These are phyloP conservation scores for Drosophila fuyamai DNA, from an alignment of 1,140 invertebrate genomes.

Conservation along the genomic window DNA sequence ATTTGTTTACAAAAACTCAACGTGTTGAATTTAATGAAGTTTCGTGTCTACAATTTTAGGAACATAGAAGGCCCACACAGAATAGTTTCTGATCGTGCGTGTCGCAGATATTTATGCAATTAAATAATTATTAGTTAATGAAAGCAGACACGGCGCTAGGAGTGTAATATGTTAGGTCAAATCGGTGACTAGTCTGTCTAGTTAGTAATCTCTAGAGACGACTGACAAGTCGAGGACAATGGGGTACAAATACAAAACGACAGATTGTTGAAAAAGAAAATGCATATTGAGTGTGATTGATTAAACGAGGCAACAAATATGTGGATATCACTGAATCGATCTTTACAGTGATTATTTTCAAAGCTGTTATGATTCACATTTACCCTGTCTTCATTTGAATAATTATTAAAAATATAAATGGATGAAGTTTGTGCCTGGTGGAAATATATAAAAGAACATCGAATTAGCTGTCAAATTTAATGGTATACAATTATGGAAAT, in stretches of 20 bases:
- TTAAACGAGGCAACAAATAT: constrained; percentile 1
- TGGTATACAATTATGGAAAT: constrained; percentile 44
- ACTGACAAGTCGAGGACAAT: constrained; percentile 63
- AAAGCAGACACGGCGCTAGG: constrained; percentile 50
- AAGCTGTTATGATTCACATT: constrained; percentile 28
- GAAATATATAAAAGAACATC: constrained; percentile 8
- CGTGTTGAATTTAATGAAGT: constrained; percentile 68
- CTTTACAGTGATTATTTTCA: not conserved
- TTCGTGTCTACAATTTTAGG: constrained; percentile 45
- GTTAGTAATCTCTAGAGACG: constrained; percentile 70
- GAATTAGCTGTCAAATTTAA: constrained; percentile 39
- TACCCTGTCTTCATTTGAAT: constrained; percentile 15
- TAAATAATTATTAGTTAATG: constrained; percentile 74
- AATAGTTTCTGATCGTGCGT: constrained; percentile 43
- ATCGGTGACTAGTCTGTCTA: constrained; percentile 50
- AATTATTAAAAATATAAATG: constrained; percentile 21
- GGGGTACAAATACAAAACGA: constrained; percentile 43
- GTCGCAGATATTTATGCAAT: constrained; percentile 77
- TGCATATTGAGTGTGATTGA: constrained; percentile 23
- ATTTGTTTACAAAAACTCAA: constrained; percentile 69
- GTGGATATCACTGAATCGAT: constrained; percentile 15
- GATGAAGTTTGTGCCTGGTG: constrained; percentile 9
- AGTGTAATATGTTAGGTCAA: constrained; percentile 54
- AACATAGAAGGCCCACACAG: constrained; percentile 28
- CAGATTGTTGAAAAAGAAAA: constrained; percentile 18